Conservation (phyloP, 2,888 invertebrate species). For the Drosophila mayaguana region DNA sequence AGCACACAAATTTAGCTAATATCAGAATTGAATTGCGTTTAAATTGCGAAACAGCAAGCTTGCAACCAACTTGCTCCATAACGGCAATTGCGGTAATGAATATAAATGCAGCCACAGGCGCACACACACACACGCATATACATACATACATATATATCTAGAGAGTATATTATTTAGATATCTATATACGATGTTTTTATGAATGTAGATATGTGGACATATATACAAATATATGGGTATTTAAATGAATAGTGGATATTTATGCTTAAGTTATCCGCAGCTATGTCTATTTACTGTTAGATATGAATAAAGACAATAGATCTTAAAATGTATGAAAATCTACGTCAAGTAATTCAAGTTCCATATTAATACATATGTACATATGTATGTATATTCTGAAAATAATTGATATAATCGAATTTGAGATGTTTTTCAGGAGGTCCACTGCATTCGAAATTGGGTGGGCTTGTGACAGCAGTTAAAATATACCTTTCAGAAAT, state of each 20-base stretch:
- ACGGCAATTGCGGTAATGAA: conserved; percentile 21
- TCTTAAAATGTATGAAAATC: background rate
- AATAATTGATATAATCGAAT: background rate
- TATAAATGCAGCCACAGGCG: background rate
- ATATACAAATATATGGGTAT: background rate
- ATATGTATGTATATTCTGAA: background rate
- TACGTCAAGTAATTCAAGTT: conserved; percentile 7
- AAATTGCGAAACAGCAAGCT: conserved; percentile 9
- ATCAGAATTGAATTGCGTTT: background rate
- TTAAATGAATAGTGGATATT: background rate
- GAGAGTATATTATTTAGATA: too few species aligned
- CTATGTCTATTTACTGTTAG: background rate
- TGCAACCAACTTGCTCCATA: conserved; percentile 2
- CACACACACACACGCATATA: background rate
- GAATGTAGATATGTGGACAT: background rate
- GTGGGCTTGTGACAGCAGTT: background rate
- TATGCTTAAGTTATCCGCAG: background rate
- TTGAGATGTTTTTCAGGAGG: background rate
- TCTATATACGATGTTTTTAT: background rate
- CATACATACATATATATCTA: background rate
- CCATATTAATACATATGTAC: too few species aligned
- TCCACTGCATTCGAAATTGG: background rate
- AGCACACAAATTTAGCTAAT: too few species aligned
- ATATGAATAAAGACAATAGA: background rate
- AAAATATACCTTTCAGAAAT: conserved; percentile 19